Evolutionary conservation across 2,888 invertebrate species (phyloP).

Genomic region (Pheosia gnoma): DNA sequence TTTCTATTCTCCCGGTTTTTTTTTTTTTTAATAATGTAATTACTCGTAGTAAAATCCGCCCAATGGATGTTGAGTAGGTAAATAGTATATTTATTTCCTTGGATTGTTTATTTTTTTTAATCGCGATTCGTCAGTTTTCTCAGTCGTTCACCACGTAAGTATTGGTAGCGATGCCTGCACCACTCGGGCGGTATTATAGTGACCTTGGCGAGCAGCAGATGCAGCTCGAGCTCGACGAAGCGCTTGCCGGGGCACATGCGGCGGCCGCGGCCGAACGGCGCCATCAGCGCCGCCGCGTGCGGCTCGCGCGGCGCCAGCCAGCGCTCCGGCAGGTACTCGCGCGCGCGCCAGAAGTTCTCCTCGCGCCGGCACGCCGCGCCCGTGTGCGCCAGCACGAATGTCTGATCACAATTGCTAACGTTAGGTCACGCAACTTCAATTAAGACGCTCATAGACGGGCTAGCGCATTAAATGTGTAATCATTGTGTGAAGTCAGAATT

Average conservation of each 20-base stretch:
- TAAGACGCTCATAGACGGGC: too few species aligned
- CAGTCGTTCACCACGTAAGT: too few species aligned
- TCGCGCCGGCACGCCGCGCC: slow-evolving; percentile 92
- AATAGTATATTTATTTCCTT: too few species aligned
- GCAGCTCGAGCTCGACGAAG: slow-evolving; percentile 91
- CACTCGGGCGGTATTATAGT: background rate
- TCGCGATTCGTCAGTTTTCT: too few species aligned
- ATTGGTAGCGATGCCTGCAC: too few species aligned
- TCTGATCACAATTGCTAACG: slow-evolving; percentile 42
- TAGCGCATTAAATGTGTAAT: too few species aligned
- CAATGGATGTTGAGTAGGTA: too few species aligned
- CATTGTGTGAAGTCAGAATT: too few species aligned
- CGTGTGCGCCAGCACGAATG: slow-evolving; percentile 91
- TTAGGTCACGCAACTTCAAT: background rate
- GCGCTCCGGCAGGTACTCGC: slow-evolving; percentile 89
- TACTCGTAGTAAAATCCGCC: too few species aligned
- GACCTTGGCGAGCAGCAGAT: slow-evolving; percentile 88
- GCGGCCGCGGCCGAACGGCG: slow-evolving; percentile 91
- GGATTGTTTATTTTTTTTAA: background rate
- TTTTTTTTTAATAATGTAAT: too few species aligned
- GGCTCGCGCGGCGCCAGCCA: slow-evolving; percentile 86
- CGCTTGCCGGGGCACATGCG: slow-evolving; percentile 94
- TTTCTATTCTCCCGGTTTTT: too few species aligned
- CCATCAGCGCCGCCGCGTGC: slow-evolving; percentile 86
- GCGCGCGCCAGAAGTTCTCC: slow-evolving; percentile 89